These are phyloP conservation scores for Ariolimax columbianus DNA, from an alignment of 2,888 invertebrate species.

Conservation along the genomic window DNA sequence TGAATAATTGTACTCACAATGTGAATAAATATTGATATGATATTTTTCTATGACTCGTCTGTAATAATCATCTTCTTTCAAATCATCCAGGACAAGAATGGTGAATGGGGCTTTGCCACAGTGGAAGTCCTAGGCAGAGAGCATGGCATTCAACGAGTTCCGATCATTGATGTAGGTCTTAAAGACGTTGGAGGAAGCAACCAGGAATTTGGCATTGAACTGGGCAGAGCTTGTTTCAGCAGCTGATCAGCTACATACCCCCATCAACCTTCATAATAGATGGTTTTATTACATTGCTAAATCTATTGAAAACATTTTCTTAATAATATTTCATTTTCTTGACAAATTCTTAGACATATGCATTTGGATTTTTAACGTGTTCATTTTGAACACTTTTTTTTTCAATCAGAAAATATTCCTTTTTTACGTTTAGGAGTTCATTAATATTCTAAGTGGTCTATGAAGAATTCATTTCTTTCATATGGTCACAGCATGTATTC, in stretches of 20 bases:
- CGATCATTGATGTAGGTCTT: constrained; percentile 89
- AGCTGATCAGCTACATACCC: constrained; percentile 51
- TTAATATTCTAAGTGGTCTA: not conserved
- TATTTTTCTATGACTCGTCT: not conserved
- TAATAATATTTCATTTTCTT: not conserved
- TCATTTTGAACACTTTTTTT: not conserved
- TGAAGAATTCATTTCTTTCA: not conserved
- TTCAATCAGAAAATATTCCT: not conserved
- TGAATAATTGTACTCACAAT: no score
- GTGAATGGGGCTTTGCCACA: constrained; percentile 87
- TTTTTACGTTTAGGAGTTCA: not conserved
- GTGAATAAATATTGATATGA: not conserved
- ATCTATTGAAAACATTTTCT: not conserved
- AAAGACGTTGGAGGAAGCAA: constrained; percentile 86
- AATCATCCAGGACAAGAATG: constrained; percentile 82
- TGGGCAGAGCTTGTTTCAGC: constrained; percentile 90
- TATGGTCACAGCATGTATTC: not conserved
- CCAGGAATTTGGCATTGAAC: constrained; percentile 90
- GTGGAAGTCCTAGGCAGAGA: constrained; percentile 85
- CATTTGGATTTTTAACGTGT: not conserved
- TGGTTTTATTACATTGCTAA: not conserved
- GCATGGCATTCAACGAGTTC: constrained; percentile 88
- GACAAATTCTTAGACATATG: not conserved
- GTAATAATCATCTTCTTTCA: not conserved
- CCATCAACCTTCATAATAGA: not conserved